phyloP scores from a whole-genome alignment of 2,113 vertebrate species.

The Brachypodius melanocephalos region DNA sequence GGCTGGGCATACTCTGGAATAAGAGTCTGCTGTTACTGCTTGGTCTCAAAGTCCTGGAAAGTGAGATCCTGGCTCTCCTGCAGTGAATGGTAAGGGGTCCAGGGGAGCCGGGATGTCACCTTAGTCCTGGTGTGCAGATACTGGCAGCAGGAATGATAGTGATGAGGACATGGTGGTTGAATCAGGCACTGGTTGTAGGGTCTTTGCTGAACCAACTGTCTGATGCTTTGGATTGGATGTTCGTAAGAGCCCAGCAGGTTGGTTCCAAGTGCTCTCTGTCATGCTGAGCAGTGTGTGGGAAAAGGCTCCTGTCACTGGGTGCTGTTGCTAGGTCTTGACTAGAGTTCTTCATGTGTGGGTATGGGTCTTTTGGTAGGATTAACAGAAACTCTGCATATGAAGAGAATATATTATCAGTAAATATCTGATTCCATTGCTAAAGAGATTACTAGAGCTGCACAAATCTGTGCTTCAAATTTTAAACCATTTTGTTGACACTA shows the following conservation, averaged over 20 bases:
- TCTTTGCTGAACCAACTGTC: not conserved
- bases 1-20: slow-evolving; percentile 21
- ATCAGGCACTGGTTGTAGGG: not conserved
- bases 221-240: not conserved
- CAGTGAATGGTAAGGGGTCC: slow-evolving; percentile 21
- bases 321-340: not conserved
- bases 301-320: not conserved
- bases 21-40: slow-evolving; percentile 44
- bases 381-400: not conserved
- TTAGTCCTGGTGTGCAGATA: not conserved
- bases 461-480: not conserved
- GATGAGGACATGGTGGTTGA: not conserved
- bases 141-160: not conserved
- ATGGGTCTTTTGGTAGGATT: not conserved
- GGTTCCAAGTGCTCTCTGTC: not conserved
- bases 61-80: slow-evolving; percentile 33
- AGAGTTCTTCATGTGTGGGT: not conserved
- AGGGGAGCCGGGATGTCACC: not conserved
- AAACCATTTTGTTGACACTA: not conserved
- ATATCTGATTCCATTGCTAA: not conserved
- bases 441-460: not conserved
- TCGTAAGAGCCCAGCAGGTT: not conserved
- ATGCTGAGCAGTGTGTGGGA: not conserved
- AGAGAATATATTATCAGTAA: not conserved
- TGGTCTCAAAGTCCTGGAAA: slow-evolving; percentile 37